Evolutionary conservation across 2,797 vertebrate species (phyloP).

Genomic region (Myripristis jacobus): DNA sequence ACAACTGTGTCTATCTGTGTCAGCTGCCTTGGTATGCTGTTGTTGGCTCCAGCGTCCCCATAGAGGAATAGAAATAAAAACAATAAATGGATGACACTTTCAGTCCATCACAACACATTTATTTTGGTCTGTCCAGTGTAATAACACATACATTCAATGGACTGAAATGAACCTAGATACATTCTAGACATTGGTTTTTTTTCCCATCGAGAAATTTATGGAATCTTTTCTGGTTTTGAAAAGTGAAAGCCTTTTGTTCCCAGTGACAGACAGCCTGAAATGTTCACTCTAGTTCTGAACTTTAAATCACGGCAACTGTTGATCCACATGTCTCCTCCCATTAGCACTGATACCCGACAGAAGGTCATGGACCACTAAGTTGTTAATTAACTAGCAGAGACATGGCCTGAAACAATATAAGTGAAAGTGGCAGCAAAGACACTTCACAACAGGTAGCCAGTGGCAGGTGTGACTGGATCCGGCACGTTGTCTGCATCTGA

Average conservation of each 20-base stretch:
- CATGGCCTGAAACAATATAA: background rate
- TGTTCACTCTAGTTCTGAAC: conserved; percentile 34
- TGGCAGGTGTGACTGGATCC: conserved; percentile 4
- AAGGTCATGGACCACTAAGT: conserved; percentile 50
- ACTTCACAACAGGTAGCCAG: conserved; percentile 47
- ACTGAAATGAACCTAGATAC: conserved; percentile 16
- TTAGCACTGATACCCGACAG: conserved; percentile 31
- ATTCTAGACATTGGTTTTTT: too few relatives aligned
- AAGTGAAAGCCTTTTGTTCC: background rate
- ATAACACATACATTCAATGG: conserved; percentile 16
- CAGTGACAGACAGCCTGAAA: background rate
- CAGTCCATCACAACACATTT: conserved; percentile 4
- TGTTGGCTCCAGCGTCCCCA: too few relatives aligned
- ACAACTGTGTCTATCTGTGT: too few relatives aligned
- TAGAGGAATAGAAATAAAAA: too few relatives aligned
- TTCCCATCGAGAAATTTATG: background rate
- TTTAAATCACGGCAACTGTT: conserved; percentile 27
- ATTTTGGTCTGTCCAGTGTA: conserved; percentile 16
- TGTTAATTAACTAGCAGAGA: conserved; percentile 42
- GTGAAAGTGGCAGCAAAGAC: conserved; percentile 44
- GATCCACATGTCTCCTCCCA: conserved; percentile 27
- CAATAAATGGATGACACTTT: background rate
- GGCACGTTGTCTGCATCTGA: conserved; percentile 1
- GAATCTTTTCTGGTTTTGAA: background rate
- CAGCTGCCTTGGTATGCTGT: too few relatives aligned